Conservation (phyloP, 1,140 invertebrate species). For the Drosophila littoralis region DNA sequence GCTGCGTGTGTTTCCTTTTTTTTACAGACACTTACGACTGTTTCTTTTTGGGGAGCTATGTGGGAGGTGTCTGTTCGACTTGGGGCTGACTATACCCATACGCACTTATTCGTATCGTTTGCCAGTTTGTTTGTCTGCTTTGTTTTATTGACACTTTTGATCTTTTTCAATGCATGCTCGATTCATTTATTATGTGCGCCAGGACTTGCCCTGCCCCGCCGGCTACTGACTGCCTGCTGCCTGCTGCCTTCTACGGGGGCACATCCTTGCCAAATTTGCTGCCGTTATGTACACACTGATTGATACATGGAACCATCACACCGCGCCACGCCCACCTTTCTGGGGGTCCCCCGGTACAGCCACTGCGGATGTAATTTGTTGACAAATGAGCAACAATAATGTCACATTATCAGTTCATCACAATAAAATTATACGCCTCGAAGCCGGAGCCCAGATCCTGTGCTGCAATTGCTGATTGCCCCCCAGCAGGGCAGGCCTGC, state of each 20-base stretch:
- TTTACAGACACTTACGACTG: conserved; percentile 12
- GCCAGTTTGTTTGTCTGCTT: conserved; percentile 64
- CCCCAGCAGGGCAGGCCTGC: not conserved
- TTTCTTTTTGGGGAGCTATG: not conserved
- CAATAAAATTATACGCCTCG: conserved; percentile 77
- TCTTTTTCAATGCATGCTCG: conserved; percentile 74
- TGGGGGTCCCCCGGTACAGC: conserved; percentile 13
- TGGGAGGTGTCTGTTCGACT: not conserved
- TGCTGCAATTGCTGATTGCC: conserved; percentile 44
- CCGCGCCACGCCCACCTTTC: conserved; percentile 47
- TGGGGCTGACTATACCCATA: not conserved
- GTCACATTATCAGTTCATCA: conserved; percentile 83
- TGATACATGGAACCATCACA: conserved; percentile 62
- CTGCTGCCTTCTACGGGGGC: not conserved
- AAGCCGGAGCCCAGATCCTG: conserved; percentile 10
- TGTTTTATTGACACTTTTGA: conserved; percentile 83
- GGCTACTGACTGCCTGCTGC: not conserved
- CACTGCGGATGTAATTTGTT: conserved; percentile 71
- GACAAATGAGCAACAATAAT: conserved; percentile 82
- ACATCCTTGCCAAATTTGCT: conserved; percentile 45
- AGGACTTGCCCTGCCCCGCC: not conserved
- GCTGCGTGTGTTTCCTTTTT: conserved; percentile 36
- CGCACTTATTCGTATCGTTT: conserved; percentile 26
- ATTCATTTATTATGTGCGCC: conserved; percentile 75
- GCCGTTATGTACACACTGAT: conserved; percentile 65